A percentile compares a stretch with the other conserved stretches of the same genome.
Evolutionary conservation across 2,797 vertebrate genomes (phyloP).

Genomic region (Nannoperca australis): DNA sequence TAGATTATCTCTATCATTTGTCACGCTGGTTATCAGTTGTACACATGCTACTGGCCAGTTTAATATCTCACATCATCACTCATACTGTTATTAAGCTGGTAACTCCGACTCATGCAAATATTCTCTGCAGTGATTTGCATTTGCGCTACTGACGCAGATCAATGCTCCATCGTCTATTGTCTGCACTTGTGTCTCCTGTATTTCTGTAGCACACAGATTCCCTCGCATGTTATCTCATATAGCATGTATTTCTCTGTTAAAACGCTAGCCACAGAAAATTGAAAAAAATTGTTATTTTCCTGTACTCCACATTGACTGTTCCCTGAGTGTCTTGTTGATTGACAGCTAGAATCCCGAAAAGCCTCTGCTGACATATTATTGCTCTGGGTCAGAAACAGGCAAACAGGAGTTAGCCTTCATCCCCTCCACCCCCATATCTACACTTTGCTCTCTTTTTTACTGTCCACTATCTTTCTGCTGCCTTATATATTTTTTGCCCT

Average conservation of each 20-base stretch:
- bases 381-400: conserved; percentile 72
- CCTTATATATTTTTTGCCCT: conserved; percentile 74
- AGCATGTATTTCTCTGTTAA: conserved; percentile 24
- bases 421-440: conserved; percentile 46
- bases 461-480: conserved; percentile 62
- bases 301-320: conserved; percentile 31
- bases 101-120: conserved; percentile 66
- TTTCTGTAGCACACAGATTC: conserved; percentile 4
- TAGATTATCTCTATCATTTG: conserved; percentile 55
- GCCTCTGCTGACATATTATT: conserved; percentile 76
- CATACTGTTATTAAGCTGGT: conserved; percentile 55
- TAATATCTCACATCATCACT: conserved; percentile 74
- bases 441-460: conserved; percentile 38
- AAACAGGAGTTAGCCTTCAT: conserved; percentile 60
- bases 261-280: conserved; percentile 29
- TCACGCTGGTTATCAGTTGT: conserved; percentile 42
- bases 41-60: conserved; percentile 47
- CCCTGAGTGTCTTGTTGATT: conserved; percentile 55
- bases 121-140: conserved; percentile 74
- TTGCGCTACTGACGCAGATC: conserved; percentile 40
- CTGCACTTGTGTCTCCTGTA: conserved; percentile 6
- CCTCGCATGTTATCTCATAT: conserved; percentile 14
- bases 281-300: conserved; percentile 33
- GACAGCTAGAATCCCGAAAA: conserved; percentile 76
- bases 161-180: conserved; percentile 40